Percentiles rank a stretch among this genome's conserved stretches.
phyloP scores from a whole-genome alignment of 2,888 invertebrate species.

The Idaea dimidiata region DNA sequence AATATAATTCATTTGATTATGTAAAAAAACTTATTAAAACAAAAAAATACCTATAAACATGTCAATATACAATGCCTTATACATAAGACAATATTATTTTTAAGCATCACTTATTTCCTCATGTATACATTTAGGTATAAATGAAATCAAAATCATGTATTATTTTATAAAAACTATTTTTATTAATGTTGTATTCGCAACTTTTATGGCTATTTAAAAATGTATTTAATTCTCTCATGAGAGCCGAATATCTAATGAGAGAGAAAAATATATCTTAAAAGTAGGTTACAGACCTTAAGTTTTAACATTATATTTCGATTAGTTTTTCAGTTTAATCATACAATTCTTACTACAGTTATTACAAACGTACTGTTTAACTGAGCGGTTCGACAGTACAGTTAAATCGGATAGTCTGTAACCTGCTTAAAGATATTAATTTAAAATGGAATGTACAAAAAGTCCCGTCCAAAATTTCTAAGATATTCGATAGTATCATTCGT shows the following conservation, averaged over 20 bases:
- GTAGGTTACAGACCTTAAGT: no score
- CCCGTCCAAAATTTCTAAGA: conserved; percentile 48
- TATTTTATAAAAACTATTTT: neutral
- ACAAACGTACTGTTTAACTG: no score
- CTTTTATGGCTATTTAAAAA: neutral
- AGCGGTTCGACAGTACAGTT: no score
- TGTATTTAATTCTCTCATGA: neutral
- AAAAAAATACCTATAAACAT: neutral
- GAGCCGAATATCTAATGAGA: neutral
- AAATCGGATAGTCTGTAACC: no score
- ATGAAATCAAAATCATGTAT: neutral
- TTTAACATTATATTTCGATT: no score
- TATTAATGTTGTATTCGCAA: neutral
- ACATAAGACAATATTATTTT: conserved; percentile 2
- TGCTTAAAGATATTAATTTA: neutral
- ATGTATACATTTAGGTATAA: neutral
- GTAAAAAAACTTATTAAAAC: neutral
- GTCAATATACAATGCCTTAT: neutral
- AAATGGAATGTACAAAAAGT: conserved; percentile 4
- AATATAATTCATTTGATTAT: neutral
- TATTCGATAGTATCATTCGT: neutral
- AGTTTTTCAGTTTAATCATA: no score
- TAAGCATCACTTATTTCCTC: neutral
- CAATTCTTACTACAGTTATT: no score
- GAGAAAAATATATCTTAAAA: neutral